These are phyloP conservation scores for Carollia perspicillata DNA, from an alignment of 2,113 vertebrate genomes.

Conservation along the genomic window DNA sequence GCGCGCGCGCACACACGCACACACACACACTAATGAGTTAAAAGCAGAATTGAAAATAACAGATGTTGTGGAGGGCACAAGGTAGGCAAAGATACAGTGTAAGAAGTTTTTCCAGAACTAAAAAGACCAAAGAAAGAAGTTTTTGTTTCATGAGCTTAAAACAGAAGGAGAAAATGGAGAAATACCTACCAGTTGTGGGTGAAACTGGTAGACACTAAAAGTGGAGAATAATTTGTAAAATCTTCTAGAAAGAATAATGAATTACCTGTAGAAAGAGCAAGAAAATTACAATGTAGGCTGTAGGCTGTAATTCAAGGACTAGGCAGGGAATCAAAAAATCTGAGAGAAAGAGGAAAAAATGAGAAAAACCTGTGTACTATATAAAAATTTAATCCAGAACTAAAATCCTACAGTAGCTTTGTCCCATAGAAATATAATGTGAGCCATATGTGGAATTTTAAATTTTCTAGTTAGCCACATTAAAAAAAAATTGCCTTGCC, in stretches of 20 bases:
- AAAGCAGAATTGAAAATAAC: neutral
- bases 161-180: neutral
- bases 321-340: neutral
- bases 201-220: neutral
- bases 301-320: neutral
- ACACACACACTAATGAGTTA: too few relatives aligned
- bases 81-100: neutral
- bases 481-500: too few relatives aligned
- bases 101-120: neutral
- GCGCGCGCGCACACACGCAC: too few relatives aligned
- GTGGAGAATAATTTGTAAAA: neutral
- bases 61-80: neutral
- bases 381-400: neutral
- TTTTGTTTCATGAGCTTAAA: neutral
- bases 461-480: neutral
- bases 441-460: neutral
- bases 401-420: neutral
- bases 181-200: neutral
- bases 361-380: neutral
- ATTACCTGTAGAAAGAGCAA: neutral
- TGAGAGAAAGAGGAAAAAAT: neutral
- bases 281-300: neutral
- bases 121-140: neutral
- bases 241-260: neutral
- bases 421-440: neutral